Base-by-base conservation (phyloP, 2,888 invertebrate species). In the Glyphotaelius pellucidus region DNA sequence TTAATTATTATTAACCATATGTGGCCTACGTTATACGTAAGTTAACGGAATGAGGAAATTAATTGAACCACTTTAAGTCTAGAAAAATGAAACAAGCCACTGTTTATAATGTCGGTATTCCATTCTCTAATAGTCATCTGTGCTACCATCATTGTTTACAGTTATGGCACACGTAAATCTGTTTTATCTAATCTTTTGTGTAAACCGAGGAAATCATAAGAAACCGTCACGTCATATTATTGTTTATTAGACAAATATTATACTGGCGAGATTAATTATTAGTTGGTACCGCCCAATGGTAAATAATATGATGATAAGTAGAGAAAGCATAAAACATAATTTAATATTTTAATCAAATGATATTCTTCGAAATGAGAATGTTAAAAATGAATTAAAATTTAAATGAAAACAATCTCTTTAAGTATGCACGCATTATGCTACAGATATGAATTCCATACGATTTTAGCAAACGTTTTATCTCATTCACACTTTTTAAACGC, bases 81-180 rank as follows among this genome's bases (percentile, higher is more conserved):
- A 67, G 25, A 67, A 19, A 25, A 67, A 67, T 67, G 67, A 67
- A n/a, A n/a, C n/a, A n/a, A 67, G 67, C 67, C 9, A 67, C 67
- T 67, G 67, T n/a, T 67, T n/a, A 67, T 67, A 67, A 67, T n/a
- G 25, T 67, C 67, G 67, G 67, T 67, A 67, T 67, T 67, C 67
- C 67, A 67, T 67, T 67, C 67, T 67, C 67, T 67, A 67, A 67
- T 67, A 67, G 67, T 67, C 67, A 67, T 67, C 67, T 67, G 67
- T 67, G 67, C 67, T 67, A 67, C 67, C 67, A 67, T 67, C 67
- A 67, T n/a, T 67, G 67, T 67, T 25, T 67, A 67, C 67, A 25
- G 67, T 67, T 67, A 67, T 67, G 67, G 67, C 67, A n/a, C 25
- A 67, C 67, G 67, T 67, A n/a, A 7, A 67, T 67, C 67, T 67